Conservation (phyloP, 2,797 vertebrate genomes). For the Scleropages formosus region DNA sequence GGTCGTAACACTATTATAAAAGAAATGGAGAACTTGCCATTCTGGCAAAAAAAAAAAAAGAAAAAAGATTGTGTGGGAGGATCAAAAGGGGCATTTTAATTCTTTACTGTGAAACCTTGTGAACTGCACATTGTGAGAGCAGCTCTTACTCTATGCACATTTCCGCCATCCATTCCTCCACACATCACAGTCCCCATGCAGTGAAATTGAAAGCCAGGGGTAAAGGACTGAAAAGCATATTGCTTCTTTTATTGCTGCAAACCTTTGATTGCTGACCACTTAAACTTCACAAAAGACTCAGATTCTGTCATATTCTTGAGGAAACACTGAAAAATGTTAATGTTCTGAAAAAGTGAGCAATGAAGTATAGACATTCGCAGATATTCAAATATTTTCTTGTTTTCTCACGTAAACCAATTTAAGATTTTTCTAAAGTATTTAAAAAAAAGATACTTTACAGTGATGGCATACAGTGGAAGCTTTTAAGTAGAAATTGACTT, state of each 20-base stretch:
- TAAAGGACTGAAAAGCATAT: not conserved
- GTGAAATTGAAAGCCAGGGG: constrained; percentile 15
- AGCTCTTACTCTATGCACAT: constrained; percentile 17
- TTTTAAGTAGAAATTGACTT: no score
- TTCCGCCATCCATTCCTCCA: constrained; percentile 2
- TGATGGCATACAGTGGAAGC: no score
- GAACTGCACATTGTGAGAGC: not conserved
- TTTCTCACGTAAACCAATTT: not conserved
- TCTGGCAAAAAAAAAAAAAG: no score
- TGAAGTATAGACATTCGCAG: no score
- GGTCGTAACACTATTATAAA: no score
- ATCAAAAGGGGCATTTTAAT: constrained; percentile 17
- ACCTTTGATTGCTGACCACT: constrained; percentile 24
- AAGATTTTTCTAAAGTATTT: not conserved
- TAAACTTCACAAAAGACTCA: constrained; percentile 10
- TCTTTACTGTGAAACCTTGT: constrained; percentile 25
- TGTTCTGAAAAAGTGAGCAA: no score
- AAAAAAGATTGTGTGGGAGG: constrained; percentile 31
- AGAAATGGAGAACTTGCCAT: no score
- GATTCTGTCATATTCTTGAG: not conserved
- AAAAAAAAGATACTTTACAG: no score
- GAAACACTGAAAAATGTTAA: no score
- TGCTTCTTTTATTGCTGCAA: constrained; percentile 6
- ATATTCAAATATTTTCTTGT: not conserved
- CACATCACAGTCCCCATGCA: constrained; percentile 5